A percentile compares a stretch with the other conserved stretches of the same genome.
phyloP scores from a whole-genome alignment of 2,113 vertebrate genomes.

The Cinclus mexicanus region DNA sequence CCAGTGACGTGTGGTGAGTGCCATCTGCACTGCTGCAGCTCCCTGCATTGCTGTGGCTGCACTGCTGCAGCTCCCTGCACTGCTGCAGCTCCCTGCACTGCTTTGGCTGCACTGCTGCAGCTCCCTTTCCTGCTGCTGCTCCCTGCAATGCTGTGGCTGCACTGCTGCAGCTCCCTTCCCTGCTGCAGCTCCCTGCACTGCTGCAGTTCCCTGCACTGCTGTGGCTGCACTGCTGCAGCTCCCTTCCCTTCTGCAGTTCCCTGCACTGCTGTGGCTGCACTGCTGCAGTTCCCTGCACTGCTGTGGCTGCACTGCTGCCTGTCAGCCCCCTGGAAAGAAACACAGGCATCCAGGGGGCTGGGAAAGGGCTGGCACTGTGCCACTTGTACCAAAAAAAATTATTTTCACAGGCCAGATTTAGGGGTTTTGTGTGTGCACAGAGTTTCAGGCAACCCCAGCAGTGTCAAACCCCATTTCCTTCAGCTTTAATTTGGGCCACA shows the following conservation, averaged over 20 bases:
- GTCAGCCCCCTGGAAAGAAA: accelerated
- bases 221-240: no score
- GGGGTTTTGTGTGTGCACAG: accelerated
- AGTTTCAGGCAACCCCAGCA: neutral
- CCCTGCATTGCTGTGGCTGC: no score
- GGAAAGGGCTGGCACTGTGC: accelerated
- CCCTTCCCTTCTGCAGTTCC: no score
- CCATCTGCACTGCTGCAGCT: neutral
- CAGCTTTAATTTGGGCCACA: accelerated
- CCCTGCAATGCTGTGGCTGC: no score
- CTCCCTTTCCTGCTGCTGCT: no score
- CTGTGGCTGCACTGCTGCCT: neutral
- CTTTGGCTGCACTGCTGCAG: neutral
- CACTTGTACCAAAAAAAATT: accelerated
- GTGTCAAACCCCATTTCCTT: neutral
- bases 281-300: no score
- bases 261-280: no score
- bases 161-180: no score
- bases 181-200: no score
- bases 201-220: no score
- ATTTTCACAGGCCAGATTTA: accelerated
- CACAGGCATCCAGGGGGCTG: accelerated
- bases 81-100: no score
- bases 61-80: no score
- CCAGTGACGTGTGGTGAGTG: neutral